Conservation (phyloP, 2,888 invertebrate species). For the Teleiodes luculella region DNA sequence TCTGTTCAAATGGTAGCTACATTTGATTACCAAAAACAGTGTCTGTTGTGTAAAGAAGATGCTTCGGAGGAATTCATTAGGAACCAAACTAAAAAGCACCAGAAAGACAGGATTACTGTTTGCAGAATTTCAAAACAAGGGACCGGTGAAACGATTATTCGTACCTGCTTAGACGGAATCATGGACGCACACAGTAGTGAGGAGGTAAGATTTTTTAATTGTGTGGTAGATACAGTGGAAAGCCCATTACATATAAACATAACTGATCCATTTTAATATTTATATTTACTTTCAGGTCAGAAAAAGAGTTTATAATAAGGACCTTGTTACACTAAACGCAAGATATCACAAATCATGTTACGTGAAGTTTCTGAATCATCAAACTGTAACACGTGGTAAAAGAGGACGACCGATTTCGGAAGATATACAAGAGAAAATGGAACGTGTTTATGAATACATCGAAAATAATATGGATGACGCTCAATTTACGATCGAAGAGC, state of each 20-base stretch:
- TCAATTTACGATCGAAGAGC: slow-evolving; percentile 2
- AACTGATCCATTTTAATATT: too few species aligned
- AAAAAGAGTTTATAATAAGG: too few species aligned
- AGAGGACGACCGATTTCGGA: slow-evolving; percentile 2
- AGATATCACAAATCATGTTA: slow-evolving; percentile 6
- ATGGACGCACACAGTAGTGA: too few species aligned
- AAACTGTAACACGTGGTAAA: too few species aligned
- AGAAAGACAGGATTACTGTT: slow-evolving; percentile 8
- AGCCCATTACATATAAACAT: too few species aligned
- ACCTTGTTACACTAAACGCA: slow-evolving; percentile 2
- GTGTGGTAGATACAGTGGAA: too few species aligned
- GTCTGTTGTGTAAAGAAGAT: slow-evolving; percentile 9
- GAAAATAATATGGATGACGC: slow-evolving; percentile 4
- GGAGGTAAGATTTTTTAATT: too few species aligned
- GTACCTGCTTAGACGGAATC: too few species aligned
- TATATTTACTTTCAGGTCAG: too few species aligned
- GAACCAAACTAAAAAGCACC: background rate
- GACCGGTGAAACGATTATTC: background rate
- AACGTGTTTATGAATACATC: background rate
- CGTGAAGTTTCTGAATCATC: too few species aligned
- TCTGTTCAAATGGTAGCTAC: background rate
- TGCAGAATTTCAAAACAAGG: slow-evolving; percentile 1
- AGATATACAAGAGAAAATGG: slow-evolving; percentile 1
- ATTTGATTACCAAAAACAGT: slow-evolving; percentile 9
- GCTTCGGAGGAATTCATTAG: slow-evolving; percentile 9